These are phyloP conservation scores for Acronicta psi DNA, from an alignment of 2,888 invertebrate species.

Conservation along the genomic window DNA sequence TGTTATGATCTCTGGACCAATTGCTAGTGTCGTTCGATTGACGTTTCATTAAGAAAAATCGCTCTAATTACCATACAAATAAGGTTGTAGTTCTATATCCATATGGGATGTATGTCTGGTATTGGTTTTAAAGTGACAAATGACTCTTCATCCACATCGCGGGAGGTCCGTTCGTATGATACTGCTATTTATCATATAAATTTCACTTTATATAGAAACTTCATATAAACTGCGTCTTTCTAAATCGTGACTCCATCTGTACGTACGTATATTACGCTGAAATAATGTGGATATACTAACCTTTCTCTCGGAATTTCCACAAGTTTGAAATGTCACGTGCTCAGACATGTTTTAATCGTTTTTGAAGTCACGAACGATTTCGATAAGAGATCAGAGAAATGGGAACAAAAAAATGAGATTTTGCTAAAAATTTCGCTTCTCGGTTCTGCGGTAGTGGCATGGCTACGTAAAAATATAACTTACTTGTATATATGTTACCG, in stretches of 20 bases:
- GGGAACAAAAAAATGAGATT: slow-evolving; percentile 18
- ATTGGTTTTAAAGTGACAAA: slow-evolving; percentile 73
- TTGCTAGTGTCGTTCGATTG: not conserved
- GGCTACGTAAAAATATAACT: not conserved
- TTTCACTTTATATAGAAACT: slow-evolving; percentile 74
- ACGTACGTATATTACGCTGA: slow-evolving; percentile 33
- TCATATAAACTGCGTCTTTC: slow-evolving; percentile 59
- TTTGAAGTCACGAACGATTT: slow-evolving; percentile 60
- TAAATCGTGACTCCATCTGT: slow-evolving; percentile 68
- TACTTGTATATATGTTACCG: no score
- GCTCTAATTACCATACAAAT: slow-evolving; percentile 11
- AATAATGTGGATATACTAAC: slow-evolving; percentile 67
- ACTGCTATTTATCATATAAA: slow-evolving; percentile 75
- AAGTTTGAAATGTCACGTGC: slow-evolving; percentile 70
- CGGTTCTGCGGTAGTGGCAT: not conserved
- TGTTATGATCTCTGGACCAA: slow-evolving; percentile 39
- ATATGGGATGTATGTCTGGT: slow-evolving; percentile 20
- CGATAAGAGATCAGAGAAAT: slow-evolving; percentile 37
- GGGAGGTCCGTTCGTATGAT: slow-evolving; percentile 76
- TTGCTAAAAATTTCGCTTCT: slow-evolving; percentile 20
- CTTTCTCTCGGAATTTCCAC: slow-evolving; percentile 73
- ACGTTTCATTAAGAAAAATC: slow-evolving; percentile 18
- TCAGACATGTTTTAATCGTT: slow-evolving; percentile 54
- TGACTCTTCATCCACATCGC: slow-evolving; percentile 63
- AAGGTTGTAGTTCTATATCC: slow-evolving; percentile 14